A percentile compares a stretch with the other conserved stretches of the same genome.
Conservation (phyloP, 2,113 vertebrate species). For the Halcyon senegalensis region DNA sequence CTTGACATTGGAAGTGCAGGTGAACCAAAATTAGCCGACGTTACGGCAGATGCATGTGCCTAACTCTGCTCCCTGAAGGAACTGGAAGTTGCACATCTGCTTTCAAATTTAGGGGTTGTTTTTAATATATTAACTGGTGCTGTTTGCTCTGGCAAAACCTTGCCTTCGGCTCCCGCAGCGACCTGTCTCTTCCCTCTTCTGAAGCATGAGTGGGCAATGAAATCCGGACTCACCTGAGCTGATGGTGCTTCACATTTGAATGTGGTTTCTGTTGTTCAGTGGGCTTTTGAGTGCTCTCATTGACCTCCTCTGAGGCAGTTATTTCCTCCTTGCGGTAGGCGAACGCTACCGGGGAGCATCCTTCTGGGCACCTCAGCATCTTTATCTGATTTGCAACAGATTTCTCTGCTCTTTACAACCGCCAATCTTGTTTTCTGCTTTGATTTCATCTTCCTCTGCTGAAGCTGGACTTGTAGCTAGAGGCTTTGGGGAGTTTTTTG, state of each 20-base stretch:
- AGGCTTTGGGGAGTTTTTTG: not conserved
- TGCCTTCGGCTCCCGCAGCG: too few species aligned
- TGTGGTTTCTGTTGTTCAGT: rapidly evolving
- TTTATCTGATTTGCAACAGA: not conserved
- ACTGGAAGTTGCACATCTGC: not conserved
- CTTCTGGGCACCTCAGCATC: not conserved
- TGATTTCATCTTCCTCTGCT: not conserved
- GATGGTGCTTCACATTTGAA: not conserved
- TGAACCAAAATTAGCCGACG: rapidly evolving
- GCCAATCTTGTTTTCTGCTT: not conserved
- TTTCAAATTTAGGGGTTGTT: not conserved
- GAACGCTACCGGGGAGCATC: not conserved
- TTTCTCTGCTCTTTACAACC: not conserved
- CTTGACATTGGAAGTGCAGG: not conserved
- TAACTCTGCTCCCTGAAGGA: not conserved
- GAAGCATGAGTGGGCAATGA: not conserved
- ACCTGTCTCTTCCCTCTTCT: not conserved
- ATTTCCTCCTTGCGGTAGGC: not conserved
- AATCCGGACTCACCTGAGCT: not conserved
- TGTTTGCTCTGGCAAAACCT: too few species aligned
- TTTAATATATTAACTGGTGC: too few species aligned
- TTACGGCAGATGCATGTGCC: rapidly evolving
- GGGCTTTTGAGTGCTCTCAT: not conserved
- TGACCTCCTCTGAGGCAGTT: not conserved
- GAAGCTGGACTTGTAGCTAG: not conserved